Base-by-base conservation (phyloP, 2,888 invertebrate species). In the Kryphioiulus occultus region DNA sequence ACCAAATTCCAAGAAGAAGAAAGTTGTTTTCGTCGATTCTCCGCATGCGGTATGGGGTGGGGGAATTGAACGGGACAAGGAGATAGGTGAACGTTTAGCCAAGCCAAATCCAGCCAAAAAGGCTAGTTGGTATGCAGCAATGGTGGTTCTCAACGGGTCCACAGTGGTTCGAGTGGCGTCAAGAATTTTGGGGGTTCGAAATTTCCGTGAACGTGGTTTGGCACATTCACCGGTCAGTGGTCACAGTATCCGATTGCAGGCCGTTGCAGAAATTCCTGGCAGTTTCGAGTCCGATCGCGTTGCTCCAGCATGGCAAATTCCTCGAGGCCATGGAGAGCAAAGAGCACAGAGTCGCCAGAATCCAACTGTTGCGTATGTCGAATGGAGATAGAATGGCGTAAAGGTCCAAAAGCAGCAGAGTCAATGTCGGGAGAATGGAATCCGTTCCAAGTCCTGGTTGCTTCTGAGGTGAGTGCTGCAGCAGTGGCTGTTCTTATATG, bases 1-100 rank as follows among this genome's bases (percentile, higher is more conserved):
- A 78, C 78, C 78, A 78, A 78, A 78, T 78, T 78, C 78, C 78
- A 30, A 78, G 78, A 78, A 78, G 30, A 30, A 78, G 78, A 78
- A 78, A 78, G 78, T 78, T 78, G 78, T 78, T 78, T 78, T 78
- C 78, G 78, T 30, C 26, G 78, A 78, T 78, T 30, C 78, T 78
- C 78, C 26, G 78, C 78, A 78, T 78, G 78, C 78, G 78, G 78
- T 78, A 78, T 78, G 30, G 78, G 78, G n/a, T n/a, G 30, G 78
- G 78, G 78, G 78, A 30, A 78, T 78, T 78, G 78, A 78, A 22
- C 59, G 59, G 59, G 22, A 59, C 59, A 59, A 78, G 1, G 30
- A 30, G 26, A 30, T 78, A 78, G 78, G 78, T 68, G 68, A 68
- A n/a, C n/a, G n/a, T n/a, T 9, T 39, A 9, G 39, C 39, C 5